Evolutionary conservation across 2,113 vertebrate species (phyloP), one percentile per base, ranked within the genome.

Genomic region (Cisticola juncidis): DNA sequence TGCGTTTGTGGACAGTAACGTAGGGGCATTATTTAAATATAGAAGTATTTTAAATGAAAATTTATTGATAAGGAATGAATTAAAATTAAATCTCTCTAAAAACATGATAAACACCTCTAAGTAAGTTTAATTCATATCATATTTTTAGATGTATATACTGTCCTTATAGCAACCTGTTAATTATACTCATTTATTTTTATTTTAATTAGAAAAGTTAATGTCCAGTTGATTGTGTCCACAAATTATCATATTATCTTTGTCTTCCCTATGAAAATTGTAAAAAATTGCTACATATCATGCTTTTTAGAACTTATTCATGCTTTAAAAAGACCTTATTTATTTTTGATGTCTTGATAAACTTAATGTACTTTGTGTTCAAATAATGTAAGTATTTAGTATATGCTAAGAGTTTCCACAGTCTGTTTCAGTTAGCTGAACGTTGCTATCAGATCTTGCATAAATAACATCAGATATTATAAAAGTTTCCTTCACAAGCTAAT

Each of bases 1-100:
- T 82, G 56, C 84, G 33, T 84, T 92, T 81, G 88, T 96, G 88
- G 86, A 90, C 57, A 78, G 57, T 94, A 66, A 88, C 25, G 19
- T 57, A 68, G 24, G 18, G 14, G 3, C 14, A 54, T 96, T 94
- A 17, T 95, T 83, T 87, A 92, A 92, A 76, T 25, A 84, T 20
- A 45, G 29, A 50, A 64, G 19, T 5, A 84, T 69, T 69, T 61
- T 12, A 70, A 87, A 57, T 69, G 6, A 72, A 72, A 82, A 76
- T 64, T 21, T 80, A 54, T 51, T 88, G 17, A 48, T 60, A 24
- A 62, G 90, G 42, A 81, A 72, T 45, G 13, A 82, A 68, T 19
- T 79, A 56, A 86, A 81, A 54, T 54, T 42, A 76, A 82, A 35
- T 77, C 8, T 66, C 29, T 93, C 74, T 57, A 86, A 90, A 90